Evolutionary conservation across 2,888 invertebrate species (phyloP), one percentile per base, ranked within the genome.

Genomic region (Cremastinae sp.): DNA sequence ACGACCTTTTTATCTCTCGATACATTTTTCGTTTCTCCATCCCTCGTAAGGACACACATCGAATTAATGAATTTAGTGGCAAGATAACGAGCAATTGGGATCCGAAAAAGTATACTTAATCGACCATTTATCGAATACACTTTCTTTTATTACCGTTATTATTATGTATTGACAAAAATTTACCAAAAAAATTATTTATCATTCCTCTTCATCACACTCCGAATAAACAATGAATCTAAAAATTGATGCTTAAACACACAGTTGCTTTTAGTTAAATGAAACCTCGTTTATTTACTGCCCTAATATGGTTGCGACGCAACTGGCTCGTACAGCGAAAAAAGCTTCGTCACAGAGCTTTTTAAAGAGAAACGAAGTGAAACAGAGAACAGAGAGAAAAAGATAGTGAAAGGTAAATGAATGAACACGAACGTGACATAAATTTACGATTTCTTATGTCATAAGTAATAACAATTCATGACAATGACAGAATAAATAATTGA

Each of bases 211-310:
- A n/a, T 59, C 22, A 43, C 51, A 51, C 64, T 53, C 58, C 58
- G 39, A 39, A 65, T 53, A 49, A 64, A 58, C 58, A 68, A 20
- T 10, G n/a, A 47, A 58, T 70, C 70, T 75, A 70, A 65, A 59
- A 75, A 75, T 70, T n/a, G 18, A 37, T 12, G 49, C 9, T 35
- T 37, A 61, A 53, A 55, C 28, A 55, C 37, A 28, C n/a, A 18
- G 37, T n/a, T 37, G 22, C 51, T 51, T 53, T 69, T 41, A 41
- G 65, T 66, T 73, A 68, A 62, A 62, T 74, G 47, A 70, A 69
- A 59, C 51, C 69, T 55, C 59, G 75, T 45, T 75, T 75, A 75
- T 75, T 70, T 70, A 45, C 64, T 64, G 8, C 45, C 56, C 65
- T 65, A 65, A 65, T 59, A 64, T 62, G 45, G 43, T 51, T 39